phyloP scores from a whole-genome alignment of 2,113 vertebrate species.

The Calidris pygmaea region DNA sequence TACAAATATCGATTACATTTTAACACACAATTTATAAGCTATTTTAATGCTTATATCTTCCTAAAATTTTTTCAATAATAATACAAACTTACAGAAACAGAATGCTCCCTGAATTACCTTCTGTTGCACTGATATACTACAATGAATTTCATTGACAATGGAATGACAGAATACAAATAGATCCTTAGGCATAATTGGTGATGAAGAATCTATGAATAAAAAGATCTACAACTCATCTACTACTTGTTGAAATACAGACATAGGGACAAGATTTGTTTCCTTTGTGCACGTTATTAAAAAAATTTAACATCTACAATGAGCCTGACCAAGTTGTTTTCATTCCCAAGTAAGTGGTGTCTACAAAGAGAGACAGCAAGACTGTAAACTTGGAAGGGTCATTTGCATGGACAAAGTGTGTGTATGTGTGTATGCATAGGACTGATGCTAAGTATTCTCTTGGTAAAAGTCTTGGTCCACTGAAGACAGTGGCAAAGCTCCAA shows the following conservation, averaged over 20 bases:
- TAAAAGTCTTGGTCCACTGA: not conserved
- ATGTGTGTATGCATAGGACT: not conserved
- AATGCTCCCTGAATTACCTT: not conserved
- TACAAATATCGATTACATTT: conserved; percentile 71
- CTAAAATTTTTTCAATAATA: conserved; percentile 54
- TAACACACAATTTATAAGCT: conserved; percentile 60
- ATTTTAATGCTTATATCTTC: conserved; percentile 27
- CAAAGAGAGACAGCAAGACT: not conserved
- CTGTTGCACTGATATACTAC: not conserved
- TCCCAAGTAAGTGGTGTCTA: not conserved
- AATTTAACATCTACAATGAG: not conserved
- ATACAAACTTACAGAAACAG: conserved; percentile 24
- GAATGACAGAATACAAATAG: not conserved
- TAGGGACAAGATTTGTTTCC: not conserved
- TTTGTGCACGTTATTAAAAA: not conserved
- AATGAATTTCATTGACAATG: not conserved
- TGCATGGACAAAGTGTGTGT: not conserved
- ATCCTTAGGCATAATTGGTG: not conserved
- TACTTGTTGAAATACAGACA: not conserved
- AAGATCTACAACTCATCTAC: not conserved
- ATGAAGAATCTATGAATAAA: not conserved
- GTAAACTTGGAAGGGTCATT: not conserved
- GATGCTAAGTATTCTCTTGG: not conserved
- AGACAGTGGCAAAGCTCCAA: not conserved
- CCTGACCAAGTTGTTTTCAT: not conserved